Evolutionary conservation across 2,888 invertebrate species (phyloP).

Genomic region (Marronus borbonicus): DNA sequence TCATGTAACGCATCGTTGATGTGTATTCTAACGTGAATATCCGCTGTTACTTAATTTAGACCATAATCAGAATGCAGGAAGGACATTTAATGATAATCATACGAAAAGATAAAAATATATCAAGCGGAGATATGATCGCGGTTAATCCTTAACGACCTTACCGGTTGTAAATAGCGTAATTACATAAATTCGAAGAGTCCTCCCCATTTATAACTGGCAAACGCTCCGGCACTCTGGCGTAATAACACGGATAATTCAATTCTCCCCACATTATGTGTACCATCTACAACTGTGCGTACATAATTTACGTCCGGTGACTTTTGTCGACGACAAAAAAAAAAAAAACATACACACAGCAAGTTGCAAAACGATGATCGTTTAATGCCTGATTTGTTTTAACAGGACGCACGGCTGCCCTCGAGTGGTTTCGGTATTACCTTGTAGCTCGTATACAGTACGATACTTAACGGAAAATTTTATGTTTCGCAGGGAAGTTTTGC

Average conservation of each 20-base stretch:
- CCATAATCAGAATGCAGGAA: no score
- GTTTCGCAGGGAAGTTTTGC: constrained; percentile 35
- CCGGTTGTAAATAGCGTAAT: constrained; percentile 11
- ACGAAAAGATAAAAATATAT: no score
- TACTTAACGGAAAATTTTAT: constrained; percentile 38
- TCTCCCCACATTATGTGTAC: constrained; percentile 18
- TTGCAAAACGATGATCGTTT: constrained; percentile 26
- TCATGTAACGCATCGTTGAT: no score
- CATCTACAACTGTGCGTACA: constrained; percentile 19
- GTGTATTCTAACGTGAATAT: no score
- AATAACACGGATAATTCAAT: constrained; percentile 32
- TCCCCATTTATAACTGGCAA: neutral
- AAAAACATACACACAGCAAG: neutral
- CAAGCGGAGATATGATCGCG: no score
- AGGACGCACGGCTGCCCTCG: neutral
- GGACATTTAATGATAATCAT: no score
- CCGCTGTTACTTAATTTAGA: no score
- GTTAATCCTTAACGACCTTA: constrained; percentile 28
- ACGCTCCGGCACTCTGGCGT: neutral
- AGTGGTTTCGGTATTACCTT: neutral
- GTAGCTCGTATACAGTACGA: neutral
- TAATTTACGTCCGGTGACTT: constrained; percentile 21
- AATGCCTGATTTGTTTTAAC: constrained; percentile 38
- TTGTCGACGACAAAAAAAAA: constrained; percentile 14
- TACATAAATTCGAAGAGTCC: constrained; percentile 21